phyloP scores from a whole-genome alignment of 2,797 vertebrate species.

The Pterois miles region DNA sequence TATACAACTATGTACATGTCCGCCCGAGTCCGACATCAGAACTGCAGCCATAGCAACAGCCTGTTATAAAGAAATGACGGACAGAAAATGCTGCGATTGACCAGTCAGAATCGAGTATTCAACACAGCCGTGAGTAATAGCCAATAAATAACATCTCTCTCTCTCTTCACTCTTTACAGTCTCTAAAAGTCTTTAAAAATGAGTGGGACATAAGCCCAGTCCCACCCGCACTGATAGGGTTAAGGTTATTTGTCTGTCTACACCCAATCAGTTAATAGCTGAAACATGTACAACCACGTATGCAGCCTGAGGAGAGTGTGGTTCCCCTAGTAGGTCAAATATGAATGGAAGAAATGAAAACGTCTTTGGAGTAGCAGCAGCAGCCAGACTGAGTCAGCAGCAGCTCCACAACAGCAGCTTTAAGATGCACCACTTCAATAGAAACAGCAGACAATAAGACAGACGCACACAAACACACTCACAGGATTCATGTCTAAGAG shows the following conservation, averaged over 20 bases:
- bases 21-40: too few relatives aligned
- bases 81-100: too few relatives aligned
- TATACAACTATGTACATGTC: too few relatives aligned
- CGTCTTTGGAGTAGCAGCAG: slow-evolving; percentile 14
- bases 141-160: not conserved
- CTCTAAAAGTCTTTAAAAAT: not conserved
- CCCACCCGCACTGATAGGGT: slow-evolving; percentile 4
- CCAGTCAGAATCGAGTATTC: too few relatives aligned
- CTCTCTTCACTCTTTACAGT: not conserved
- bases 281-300: slow-evolving; percentile 37
- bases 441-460: slow-evolving; percentile 11
- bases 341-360: slow-evolving; percentile 65
- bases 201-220: not conserved
- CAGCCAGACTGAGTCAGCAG: slow-evolving; percentile 66
- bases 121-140: not conserved
- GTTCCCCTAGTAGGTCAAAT: slow-evolving; percentile 59
- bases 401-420: slow-evolving; percentile 4
- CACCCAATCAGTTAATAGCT: slow-evolving; percentile 31
- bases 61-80: too few relatives aligned
- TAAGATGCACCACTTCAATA: slow-evolving; percentile 6
- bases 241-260: slow-evolving; percentile 30
- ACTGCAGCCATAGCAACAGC: too few relatives aligned
- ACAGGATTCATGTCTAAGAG: not conserved
- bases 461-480: not conserved
- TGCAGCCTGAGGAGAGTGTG: slow-evolving; percentile 30